A percentile compares a stretch with the other conserved stretches of the same genome.
Evolutionary conservation across 2,113 vertebrate species (phyloP).

Genomic region (Formicarius rufipectus): DNA sequence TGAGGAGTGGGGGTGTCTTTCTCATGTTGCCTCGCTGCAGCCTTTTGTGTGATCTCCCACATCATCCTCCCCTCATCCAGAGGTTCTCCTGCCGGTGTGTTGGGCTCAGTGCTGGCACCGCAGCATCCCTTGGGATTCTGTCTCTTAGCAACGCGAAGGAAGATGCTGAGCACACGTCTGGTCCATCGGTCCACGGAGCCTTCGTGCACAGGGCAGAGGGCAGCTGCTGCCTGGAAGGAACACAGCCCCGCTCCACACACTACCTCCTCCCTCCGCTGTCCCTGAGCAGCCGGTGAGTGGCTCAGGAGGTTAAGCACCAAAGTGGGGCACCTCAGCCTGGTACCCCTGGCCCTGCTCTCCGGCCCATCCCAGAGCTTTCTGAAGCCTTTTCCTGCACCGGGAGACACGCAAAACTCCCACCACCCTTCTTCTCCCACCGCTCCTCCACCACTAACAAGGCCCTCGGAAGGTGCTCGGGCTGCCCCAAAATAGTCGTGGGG

Average conservation of each 20-base stretch:
- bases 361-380: not conserved
- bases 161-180: constrained; percentile 33
- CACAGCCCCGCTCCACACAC: fast-evolving
- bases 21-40: not conserved
- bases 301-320: not conserved
- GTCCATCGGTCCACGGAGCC: not conserved
- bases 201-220: not conserved
- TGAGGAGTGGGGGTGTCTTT: not conserved
- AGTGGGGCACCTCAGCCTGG: not conserved
- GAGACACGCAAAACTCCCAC: not conserved
- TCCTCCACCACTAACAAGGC: fast-evolving
- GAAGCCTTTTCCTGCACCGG: fast-evolving
- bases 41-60: not conserved
- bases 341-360: not conserved
- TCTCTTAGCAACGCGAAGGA: constrained; percentile 57
- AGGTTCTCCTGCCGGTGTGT: not conserved
- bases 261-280: not conserved
- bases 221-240: not conserved
- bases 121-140: not conserved
- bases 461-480: fast-evolving
- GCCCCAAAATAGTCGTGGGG: fast-evolving
- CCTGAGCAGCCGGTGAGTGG: not conserved
- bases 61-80: not conserved
- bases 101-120: not conserved
- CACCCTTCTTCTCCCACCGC: fast-evolving